Evolutionary conservation across 2,888 invertebrate species (phyloP), one percentile per base, ranked within the genome.

Genomic region (Platycnemis pennipes): DNA sequence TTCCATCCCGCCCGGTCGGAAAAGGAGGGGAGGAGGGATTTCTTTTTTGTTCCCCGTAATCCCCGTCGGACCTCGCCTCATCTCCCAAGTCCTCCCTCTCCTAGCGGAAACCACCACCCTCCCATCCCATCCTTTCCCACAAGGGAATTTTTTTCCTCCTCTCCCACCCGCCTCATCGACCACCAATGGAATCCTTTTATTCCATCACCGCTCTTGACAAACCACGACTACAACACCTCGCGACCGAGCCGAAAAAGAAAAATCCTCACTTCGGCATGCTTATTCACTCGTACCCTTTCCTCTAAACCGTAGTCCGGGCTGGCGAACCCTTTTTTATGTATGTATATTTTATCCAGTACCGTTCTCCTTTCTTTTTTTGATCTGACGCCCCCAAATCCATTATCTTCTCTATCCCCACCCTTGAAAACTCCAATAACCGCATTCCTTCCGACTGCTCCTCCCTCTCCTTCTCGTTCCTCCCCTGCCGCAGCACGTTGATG

Each of bases 131-230:
- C 63, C 56, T 22, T 22, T 22, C 56, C 16, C 26, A 22, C n/a
- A 26, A 63, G 26, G 53, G 19, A 53, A 13, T 53, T 53, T 53
- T 53, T 53, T 53, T 26, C 19, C 63, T n/a, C n/a, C 63, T 63
- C 63, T 26, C 77, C 77, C 77, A 77, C 37, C 31, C 31, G 0
- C 69, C 69, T n/a, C 69, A 69, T n/a, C 69, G 31, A 69, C 69
- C 69, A n/a, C 77, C 77, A 37, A 77, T 77, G 77, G 37, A 77
- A 77, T 77, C 77, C 37, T 77, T 77, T 77, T 77, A 37, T 77
- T 31, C 77, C 77, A 77, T 77, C 7, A 8, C 77, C 37, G 77
- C 77, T 37, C 77, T 77, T 77, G 77, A 77, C 77, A 77, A 77
- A 77, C 77, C 77, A 37, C 77, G 26, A 37, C 77, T 77, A 77